phyloP scores from a whole-genome alignment of 1,140 invertebrate species.

The Drosophila saltans region DNA sequence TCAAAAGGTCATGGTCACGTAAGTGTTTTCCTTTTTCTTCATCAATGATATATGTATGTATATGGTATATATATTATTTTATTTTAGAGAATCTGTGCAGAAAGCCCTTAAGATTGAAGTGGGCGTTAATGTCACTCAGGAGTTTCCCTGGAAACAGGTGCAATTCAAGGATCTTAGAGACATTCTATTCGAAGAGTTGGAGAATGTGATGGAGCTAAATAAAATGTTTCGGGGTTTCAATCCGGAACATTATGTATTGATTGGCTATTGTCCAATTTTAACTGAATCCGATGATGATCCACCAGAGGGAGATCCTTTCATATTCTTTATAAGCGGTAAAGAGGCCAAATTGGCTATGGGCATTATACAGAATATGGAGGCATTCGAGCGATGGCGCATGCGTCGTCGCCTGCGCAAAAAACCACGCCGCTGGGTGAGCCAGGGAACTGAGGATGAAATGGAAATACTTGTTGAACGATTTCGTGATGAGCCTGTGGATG shows the following conservation, averaged over 20 bases:
- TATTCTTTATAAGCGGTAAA: conserved; percentile 84
- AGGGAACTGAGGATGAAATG: conserved; percentile 87
- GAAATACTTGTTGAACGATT: conserved; percentile 84
- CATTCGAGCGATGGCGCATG: conserved; percentile 86
- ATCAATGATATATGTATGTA: no score
- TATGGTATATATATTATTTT: background rate
- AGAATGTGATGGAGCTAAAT: conserved; percentile 83
- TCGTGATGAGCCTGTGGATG: conserved; percentile 85
- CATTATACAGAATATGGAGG: conserved; percentile 85
- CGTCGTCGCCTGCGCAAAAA: conserved; percentile 87
- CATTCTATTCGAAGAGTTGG: conserved; percentile 84
- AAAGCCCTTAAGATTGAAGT: conserved; percentile 84
- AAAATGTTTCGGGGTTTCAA: conserved; percentile 84
- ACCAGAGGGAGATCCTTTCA: conserved; percentile 85
- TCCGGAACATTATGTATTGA: conserved; percentile 85
- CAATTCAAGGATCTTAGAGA: conserved; percentile 87
- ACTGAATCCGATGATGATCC: conserved; percentile 87
- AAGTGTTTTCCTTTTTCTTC: conserved; percentile 6
- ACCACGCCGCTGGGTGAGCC: conserved; percentile 85
- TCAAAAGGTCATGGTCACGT: conserved; percentile 74
- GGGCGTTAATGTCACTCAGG: conserved; percentile 86
- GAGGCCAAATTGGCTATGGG: conserved; percentile 84
- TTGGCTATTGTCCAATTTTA: conserved; percentile 88
- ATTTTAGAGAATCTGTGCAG: conserved; percentile 66
- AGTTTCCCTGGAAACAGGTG: conserved; percentile 89